Evolutionary conservation across 2,888 invertebrate species (phyloP).

Genomic region (Pseudolycoriella hygida): DNA sequence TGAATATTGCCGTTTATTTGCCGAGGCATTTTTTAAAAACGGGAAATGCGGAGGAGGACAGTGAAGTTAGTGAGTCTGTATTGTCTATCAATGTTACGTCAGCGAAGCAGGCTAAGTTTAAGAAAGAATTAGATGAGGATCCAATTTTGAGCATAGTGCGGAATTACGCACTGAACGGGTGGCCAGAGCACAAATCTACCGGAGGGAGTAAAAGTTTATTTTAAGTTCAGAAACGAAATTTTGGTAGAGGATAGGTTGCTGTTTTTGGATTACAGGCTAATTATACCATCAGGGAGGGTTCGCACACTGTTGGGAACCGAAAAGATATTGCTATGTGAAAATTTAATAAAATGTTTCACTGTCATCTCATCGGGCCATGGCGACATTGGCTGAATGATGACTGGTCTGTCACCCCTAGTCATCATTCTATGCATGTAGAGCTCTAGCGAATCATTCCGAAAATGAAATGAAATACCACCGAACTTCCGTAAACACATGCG

Average conservation of each 20-base stretch:
- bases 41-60: not conserved
- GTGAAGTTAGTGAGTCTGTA: not conserved
- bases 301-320: too few species aligned
- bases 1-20: not conserved
- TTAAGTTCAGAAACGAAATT: not conserved
- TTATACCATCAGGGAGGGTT: too few species aligned
- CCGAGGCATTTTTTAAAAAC: not conserved
- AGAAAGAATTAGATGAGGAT: not conserved
- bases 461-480: too few species aligned
- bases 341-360: too few species aligned
- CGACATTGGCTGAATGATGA: too few species aligned
- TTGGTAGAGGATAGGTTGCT: not conserved
- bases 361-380: too few species aligned
- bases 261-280: not conserved
- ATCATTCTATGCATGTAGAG: too few species aligned
- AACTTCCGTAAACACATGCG: too few species aligned
- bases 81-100: not conserved
- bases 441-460: too few species aligned
- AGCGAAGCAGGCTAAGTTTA: not conserved
- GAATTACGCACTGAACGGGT: not conserved
- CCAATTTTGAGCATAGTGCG: not conserved
- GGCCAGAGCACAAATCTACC: not conserved
- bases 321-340: too few species aligned
- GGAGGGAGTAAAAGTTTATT: not conserved
- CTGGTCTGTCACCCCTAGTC: too few species aligned